Evolutionary conservation across 2,797 vertebrate genomes (phyloP).

Genomic region (Girardinus metallicus): DNA sequence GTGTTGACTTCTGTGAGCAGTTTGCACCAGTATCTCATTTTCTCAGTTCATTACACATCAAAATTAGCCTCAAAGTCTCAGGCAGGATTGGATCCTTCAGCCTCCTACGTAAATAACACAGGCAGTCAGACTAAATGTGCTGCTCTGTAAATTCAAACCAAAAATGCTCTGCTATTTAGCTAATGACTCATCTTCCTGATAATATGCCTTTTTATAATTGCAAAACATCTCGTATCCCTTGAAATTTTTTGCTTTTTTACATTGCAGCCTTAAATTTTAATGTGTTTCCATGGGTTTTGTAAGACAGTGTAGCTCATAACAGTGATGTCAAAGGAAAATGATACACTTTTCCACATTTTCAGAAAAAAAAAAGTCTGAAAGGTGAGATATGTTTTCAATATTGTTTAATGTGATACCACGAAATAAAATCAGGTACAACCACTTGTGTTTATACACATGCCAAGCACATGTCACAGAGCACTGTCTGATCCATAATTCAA

Average conservation of each 20-base stretch:
- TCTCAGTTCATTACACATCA: conserved; percentile 5
- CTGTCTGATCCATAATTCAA: background rate
- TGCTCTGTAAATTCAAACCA: conserved; percentile 1
- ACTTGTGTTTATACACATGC: background rate
- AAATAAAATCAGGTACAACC: background rate
- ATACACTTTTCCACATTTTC: background rate
- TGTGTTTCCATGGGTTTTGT: background rate
- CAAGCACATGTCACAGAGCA: background rate
- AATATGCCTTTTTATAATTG: background rate
- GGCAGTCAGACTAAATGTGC: background rate
- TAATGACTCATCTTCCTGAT: background rate
- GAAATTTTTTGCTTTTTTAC: background rate
- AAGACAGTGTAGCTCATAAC: background rate
- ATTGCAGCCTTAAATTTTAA: background rate
- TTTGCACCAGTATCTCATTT: background rate
- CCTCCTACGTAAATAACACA: background rate
- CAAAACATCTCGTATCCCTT: background rate
- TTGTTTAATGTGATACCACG: background rate
- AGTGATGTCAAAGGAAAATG: background rate
- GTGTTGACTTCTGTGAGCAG: background rate
- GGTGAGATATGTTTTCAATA: background rate
- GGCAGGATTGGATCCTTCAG: background rate
- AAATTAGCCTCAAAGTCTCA: conserved; percentile 11
- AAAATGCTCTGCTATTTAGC: background rate
- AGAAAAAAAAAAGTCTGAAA: background rate